Evolutionary conservation across 2,797 vertebrate genomes (phyloP), one percentile per base, ranked within the genome.

Genomic region (Gallirallus australis): DNA sequence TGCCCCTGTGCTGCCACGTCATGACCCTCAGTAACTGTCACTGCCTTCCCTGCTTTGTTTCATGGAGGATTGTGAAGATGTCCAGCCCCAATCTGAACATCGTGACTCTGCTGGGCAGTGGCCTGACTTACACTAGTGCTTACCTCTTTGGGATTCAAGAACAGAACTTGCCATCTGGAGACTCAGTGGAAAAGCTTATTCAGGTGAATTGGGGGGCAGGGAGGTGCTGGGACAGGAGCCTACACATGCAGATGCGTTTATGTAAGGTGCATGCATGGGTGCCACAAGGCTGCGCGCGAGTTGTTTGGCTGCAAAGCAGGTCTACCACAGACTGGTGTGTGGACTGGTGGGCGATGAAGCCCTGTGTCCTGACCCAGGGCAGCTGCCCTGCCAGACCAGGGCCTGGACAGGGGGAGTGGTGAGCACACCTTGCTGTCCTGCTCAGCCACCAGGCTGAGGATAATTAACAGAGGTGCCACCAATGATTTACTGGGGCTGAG

Each of bases 81-180:
- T 99, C 99, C 96, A 99, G 99, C 94, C 99, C 99, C 93, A 99
- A 99, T 94, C 98, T 99, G 96, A 99, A 99, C 48, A 80, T 99
- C 25, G 98, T 99, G 96, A 99, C 99, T 65, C 98, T 99, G 87
- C 94, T 99, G 82, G 99, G 99, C 96, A 99, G 99, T 52, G 96
- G 98, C 89, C 98, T 99, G 95, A 98, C 99, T 60, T 99, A 99
- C 93, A 96, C 97, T 85, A 99, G 99, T 1, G 99, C 98, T 72
- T 99, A 99, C 97, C 98, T 99, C 73, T 99, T 99, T 90, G 98
- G 99, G 60, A 53, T 99, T 50, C 98, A 98, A 42, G 98, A 98
- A 66, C 97, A 60, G 75, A 94, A 96, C 82, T 96, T 97, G 75
- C 91, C 92, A 1, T 96, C 96, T 4, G 97, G 93, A 57, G 95